These are phyloP conservation scores for Cavia porcellus DNA, from an alignment of 2,113 vertebrate species.

Conservation along the genomic window DNA sequence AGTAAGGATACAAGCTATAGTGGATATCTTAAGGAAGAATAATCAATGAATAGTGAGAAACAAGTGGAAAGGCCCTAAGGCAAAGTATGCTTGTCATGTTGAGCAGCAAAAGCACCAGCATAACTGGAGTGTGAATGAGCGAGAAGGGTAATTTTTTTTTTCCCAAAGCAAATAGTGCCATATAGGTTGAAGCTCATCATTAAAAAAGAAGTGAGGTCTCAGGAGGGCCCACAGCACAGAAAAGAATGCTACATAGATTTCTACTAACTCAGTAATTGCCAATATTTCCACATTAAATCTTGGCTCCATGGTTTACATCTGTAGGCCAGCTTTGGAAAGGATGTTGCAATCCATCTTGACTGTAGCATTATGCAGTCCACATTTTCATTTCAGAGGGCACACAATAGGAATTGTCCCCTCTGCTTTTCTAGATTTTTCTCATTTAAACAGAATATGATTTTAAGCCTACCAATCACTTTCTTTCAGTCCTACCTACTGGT, in stretches of 20 bases:
- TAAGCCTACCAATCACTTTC: slow-evolving; percentile 35
- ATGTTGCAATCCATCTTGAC: slow-evolving; percentile 65
- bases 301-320: slow-evolving; percentile 55
- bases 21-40: neutral
- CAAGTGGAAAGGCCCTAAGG: neutral
- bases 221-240: slow-evolving; percentile 22
- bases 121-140: neutral
- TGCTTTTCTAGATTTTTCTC: slow-evolving; percentile 43
- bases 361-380: slow-evolving; percentile 51
- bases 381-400: slow-evolving; percentile 60
- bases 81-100: neutral
- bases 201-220: slow-evolving; percentile 28
- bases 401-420: neutral
- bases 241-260: slow-evolving; percentile 34
- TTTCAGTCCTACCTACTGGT: neutral
- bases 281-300: slow-evolving; percentile 72
- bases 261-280: slow-evolving; percentile 52
- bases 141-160: neutral
- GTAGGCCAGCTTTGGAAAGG: slow-evolving; percentile 53
- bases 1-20: neutral
- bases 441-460: slow-evolving; percentile 10
- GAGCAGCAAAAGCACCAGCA: neutral
- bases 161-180: slow-evolving; percentile 18
- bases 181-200: slow-evolving; percentile 22
- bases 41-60: neutral